phyloP scores from a whole-genome alignment of 1,140 invertebrate species.

The Bombus superbus region DNA sequence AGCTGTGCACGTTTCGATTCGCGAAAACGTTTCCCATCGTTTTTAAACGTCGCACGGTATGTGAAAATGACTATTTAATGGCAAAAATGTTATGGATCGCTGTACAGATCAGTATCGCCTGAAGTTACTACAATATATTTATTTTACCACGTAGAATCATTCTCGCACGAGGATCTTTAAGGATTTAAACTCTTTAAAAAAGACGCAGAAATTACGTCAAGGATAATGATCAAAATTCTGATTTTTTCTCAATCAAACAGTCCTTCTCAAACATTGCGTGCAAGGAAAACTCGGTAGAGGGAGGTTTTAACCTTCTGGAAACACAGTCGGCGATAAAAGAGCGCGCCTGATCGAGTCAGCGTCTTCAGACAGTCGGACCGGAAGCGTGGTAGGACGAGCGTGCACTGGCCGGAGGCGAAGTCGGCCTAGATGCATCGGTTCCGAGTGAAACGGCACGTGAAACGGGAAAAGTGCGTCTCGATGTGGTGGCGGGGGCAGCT shows the following conservation, averaged over 20 bases:
- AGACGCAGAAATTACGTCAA: no score
- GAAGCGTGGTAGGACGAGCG: constrained; percentile 8
- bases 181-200: no score
- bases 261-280: no score
- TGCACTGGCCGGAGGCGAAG: constrained; percentile 1
- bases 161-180: no score
- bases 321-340: background rate
- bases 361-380: background rate
- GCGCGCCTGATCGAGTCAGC: background rate
- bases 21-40: background rate
- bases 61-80: background rate
- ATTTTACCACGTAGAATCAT: no score
- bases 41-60: background rate
- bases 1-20: background rate
- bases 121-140: no score
- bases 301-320: background rate
- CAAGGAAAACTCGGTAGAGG: background rate
- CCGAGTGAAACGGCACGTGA: constrained; percentile 13
- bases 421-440: constrained; percentile 3
- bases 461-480: constrained; percentile 9
- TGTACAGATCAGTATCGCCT: no score
- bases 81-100: no score
- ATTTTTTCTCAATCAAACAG: no score
- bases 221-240: no score
- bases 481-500: background rate